Conservation (phyloP, 1,140 invertebrate genomes). For the Galendromus occidentalis region DNA sequence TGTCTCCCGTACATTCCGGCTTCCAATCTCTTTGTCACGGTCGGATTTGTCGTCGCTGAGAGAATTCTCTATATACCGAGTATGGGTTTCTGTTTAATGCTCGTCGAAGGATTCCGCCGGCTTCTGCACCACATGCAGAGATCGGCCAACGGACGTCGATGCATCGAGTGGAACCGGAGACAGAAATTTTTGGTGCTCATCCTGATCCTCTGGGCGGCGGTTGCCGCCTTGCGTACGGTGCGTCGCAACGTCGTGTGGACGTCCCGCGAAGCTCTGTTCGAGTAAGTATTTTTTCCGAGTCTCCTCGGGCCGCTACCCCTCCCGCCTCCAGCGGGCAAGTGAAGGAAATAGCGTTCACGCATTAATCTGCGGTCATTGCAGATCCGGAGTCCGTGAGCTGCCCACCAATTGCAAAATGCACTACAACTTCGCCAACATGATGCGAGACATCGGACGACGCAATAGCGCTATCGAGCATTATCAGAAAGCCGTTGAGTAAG, state of each 20-base stretch:
- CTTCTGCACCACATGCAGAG: slow-evolving; percentile 11
- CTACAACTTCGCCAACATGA: slow-evolving; percentile 72
- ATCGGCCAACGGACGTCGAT: background rate
- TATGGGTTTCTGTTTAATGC: slow-evolving; percentile 25
- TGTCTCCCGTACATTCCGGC: slow-evolving; percentile 82
- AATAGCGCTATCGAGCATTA: slow-evolving; percentile 55
- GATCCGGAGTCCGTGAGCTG: slow-evolving; percentile 53
- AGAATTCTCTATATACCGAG: slow-evolving; percentile 80
- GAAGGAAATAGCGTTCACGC: no score
- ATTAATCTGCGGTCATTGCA: slow-evolving; percentile 25
- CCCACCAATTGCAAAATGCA: slow-evolving; percentile 74
- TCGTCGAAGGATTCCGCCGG: slow-evolving; percentile 22
- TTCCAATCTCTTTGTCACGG: slow-evolving; percentile 88
- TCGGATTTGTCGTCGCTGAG: slow-evolving; percentile 91
- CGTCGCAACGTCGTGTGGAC: slow-evolving; percentile 53
- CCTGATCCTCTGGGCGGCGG: slow-evolving; percentile 25
- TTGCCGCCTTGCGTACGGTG: slow-evolving; percentile 38
- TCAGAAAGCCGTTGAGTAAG: slow-evolving; percentile 54
- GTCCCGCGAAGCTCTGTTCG: slow-evolving; percentile 42
- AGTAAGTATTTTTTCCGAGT: slow-evolving; percentile 20
- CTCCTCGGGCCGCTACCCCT: background rate
- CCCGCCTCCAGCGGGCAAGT: background rate
- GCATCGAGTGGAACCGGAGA: slow-evolving; percentile 13
- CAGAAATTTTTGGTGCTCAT: slow-evolving; percentile 27
- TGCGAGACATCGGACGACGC: slow-evolving; percentile 45